These are phyloP conservation scores for Apolygus lucorum DNA, from an alignment of 1,140 invertebrate species.

Conservation along the genomic window DNA sequence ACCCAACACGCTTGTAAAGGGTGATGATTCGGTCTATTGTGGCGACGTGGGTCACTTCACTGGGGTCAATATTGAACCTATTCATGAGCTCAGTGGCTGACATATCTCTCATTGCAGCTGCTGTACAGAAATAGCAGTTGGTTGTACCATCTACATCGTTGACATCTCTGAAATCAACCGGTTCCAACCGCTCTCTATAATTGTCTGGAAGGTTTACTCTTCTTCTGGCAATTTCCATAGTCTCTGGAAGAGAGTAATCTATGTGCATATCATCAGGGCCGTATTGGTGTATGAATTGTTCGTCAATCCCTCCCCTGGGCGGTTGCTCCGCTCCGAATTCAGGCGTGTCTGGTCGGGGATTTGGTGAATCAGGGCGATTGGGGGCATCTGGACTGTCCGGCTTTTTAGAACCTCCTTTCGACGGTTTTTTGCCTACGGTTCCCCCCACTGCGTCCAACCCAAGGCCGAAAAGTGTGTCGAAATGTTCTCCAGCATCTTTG, in stretches of 20 bases:
- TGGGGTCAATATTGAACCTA: neutral
- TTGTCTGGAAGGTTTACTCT: neutral
- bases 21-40: neutral
- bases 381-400: neutral
- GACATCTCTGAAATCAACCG: constrained; percentile 12
- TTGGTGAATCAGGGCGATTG: neutral
- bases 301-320: neutral
- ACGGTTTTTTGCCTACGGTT: neutral
- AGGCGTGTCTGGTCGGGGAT: neutral
- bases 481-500: constrained; percentile 12
- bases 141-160: constrained; percentile 17
- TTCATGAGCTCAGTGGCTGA: constrained; percentile 1
- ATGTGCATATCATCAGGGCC: constrained; percentile 1
- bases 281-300: neutral
- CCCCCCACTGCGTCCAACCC: constrained; percentile 4
- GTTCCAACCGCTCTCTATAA: constrained; percentile 6
- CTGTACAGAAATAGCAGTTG: constrained; percentile 18
- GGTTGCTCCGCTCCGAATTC: constrained; percentile 1
- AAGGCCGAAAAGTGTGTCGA: constrained; percentile 1
- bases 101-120: constrained; percentile 13
- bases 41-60: neutral
- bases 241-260: neutral
- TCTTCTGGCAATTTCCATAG: constrained; percentile 4
- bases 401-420: neutral
- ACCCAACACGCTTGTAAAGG: neutral